These are phyloP conservation scores for Leucophenga varia DNA, from an alignment of 1,140 invertebrate species.

Conservation along the genomic window DNA sequence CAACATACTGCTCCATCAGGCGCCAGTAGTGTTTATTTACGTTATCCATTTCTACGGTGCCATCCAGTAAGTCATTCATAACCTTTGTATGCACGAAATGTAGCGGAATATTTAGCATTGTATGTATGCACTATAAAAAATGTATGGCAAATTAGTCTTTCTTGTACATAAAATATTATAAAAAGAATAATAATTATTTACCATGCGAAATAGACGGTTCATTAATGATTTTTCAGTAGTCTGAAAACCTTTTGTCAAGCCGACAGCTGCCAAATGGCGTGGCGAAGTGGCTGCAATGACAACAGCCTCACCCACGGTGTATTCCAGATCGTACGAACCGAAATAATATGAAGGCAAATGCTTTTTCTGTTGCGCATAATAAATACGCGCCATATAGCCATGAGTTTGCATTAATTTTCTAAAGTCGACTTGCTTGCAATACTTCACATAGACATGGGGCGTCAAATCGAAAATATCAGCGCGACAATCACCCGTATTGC, in stretches of 20 bases:
- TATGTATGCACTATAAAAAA: constrained; percentile 38
- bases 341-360: constrained; percentile 59
- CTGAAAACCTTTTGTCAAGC: constrained; percentile 25
- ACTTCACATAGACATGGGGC: constrained; percentile 43
- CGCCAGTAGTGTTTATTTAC: constrained; percentile 66
- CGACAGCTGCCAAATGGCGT: constrained; percentile 58
- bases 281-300: constrained; percentile 64
- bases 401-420: constrained; percentile 60
- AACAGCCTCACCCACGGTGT: constrained; percentile 70
- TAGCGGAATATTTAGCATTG: constrained; percentile 39
- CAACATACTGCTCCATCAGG: constrained; percentile 61
- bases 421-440: constrained; percentile 47
- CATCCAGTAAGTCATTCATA: constrained; percentile 41
- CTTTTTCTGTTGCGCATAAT: constrained; percentile 71
- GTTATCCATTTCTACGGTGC: constrained; percentile 49
- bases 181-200: constrained; percentile 7
- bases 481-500: constrained; percentile 39
- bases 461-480: constrained; percentile 46
- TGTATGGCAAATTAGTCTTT: too few relatives aligned
- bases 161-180: background rate
- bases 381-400: constrained; percentile 77
- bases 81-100: constrained; percentile 51
- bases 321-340: constrained; percentile 67
- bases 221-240: constrained; percentile 34
- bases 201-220: constrained; percentile 61